These are phyloP conservation scores for Campylorhamphus procurvoides DNA, from an alignment of 2,113 vertebrate genomes.

Conservation along the genomic window DNA sequence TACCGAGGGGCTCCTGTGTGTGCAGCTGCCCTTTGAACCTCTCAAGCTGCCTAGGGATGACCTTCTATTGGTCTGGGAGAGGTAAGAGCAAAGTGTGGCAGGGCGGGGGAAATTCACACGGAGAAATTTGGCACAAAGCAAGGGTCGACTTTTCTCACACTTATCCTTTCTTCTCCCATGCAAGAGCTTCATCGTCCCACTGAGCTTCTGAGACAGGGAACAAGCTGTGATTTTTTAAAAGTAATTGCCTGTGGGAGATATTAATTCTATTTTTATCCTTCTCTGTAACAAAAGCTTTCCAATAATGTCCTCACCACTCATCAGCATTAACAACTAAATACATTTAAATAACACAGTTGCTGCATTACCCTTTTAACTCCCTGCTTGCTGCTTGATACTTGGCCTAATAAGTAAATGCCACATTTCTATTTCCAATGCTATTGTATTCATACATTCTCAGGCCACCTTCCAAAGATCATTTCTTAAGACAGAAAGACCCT, in stretches of 20 bases:
- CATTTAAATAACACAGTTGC: background rate
- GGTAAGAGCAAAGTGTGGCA: background rate
- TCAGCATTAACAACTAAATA: background rate
- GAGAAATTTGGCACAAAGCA: background rate
- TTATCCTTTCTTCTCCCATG: background rate
- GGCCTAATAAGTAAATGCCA: background rate
- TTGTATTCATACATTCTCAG: fast-evolving
- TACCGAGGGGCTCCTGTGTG: fast-evolving
- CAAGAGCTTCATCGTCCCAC: background rate
- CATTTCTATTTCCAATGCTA: background rate
- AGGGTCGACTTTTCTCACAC: background rate
- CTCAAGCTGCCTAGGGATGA: background rate
- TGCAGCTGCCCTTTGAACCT: background rate
- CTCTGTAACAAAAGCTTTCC: slow-evolving; percentile 34
- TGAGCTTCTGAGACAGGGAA: background rate
- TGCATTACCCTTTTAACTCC: background rate
- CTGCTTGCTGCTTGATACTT: background rate
- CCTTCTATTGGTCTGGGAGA: background rate
- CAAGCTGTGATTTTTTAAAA: background rate
- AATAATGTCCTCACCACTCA: background rate
- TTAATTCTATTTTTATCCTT: slow-evolving; percentile 36
- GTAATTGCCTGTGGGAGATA: background rate
- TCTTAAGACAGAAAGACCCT: background rate
- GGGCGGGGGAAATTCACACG: background rate
- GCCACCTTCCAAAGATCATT: background rate